Percentiles rank a stretch among this genome's conserved stretches.
Evolutionary conservation across 1,140 invertebrate genomes (phyloP).

Genomic region (Bombus balteatus): DNA sequence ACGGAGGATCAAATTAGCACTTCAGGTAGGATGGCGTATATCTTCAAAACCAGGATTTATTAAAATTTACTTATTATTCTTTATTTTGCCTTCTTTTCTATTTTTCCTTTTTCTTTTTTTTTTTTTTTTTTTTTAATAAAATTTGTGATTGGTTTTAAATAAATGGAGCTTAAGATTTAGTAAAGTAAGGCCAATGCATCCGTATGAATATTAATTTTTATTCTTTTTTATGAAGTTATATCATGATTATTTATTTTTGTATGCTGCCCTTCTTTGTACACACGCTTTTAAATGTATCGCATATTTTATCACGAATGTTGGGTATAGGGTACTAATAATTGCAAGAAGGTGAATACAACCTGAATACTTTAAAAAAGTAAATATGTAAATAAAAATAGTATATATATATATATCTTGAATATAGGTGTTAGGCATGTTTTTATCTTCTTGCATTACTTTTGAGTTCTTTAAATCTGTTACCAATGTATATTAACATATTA

Average conservation of each 20-base stretch:
- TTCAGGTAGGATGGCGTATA: conserved; percentile 77
- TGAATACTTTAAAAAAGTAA: too few relatives aligned
- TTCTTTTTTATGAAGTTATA: background rate
- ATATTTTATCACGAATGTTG: conserved; percentile 5
- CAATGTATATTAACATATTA: background rate
- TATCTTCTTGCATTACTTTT: conserved; percentile 22
- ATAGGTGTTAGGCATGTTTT: conserved; percentile 6
- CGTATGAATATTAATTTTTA: background rate
- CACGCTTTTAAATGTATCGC: conserved; percentile 23
- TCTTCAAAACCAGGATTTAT: conserved; percentile 14
- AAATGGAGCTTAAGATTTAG: background rate
- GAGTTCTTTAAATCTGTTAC: background rate
- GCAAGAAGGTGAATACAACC: conserved; percentile 13
- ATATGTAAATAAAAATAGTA: background rate
- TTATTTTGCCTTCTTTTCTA: background rate
- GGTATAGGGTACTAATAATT: background rate
- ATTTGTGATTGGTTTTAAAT: conserved; percentile 5
- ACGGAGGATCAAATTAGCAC: conserved; percentile 89
- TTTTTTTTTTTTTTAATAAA: background rate
- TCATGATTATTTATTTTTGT: conserved; percentile 15
- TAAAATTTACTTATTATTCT: background rate
- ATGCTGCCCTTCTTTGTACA: conserved; percentile 5
- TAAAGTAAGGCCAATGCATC: background rate
- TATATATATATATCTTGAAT: conserved; percentile 32
- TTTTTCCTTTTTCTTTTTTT: too few relatives aligned